Evolutionary conservation across 2,113 vertebrate species (phyloP).

Genomic region (Calyptomena viridis): DNA sequence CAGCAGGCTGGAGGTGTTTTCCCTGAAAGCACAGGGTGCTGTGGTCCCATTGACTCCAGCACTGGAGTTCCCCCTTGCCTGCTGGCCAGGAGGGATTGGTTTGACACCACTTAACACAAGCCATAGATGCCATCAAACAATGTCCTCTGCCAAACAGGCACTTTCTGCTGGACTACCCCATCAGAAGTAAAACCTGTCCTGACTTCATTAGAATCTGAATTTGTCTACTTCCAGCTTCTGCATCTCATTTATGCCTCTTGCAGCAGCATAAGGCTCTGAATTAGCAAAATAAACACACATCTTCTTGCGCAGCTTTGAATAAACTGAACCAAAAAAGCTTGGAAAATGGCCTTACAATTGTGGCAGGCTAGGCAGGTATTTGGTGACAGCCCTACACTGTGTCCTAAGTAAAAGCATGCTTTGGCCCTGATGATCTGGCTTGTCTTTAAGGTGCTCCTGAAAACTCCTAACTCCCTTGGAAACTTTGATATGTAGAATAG

Average conservation of each 20-base stretch:
- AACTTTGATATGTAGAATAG: not conserved
- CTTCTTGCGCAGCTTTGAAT: not conserved
- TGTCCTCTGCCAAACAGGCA: not conserved
- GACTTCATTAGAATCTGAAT: not conserved
- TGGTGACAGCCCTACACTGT: not conserved
- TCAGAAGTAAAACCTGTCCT: not conserved
- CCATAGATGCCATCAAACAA: not conserved
- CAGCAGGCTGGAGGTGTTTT: not conserved
- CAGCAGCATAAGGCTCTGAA: not conserved
- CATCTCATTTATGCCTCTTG: not conserved
- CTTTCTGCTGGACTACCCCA: not conserved
- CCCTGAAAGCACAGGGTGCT: not conserved
- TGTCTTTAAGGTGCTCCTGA: not conserved
- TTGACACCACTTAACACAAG: not conserved
- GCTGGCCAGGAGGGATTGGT: not conserved
- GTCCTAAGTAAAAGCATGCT: not conserved
- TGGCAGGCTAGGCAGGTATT: not conserved
- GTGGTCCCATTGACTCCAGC: not conserved
- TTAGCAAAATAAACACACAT: not conserved
- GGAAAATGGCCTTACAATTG: not conserved
- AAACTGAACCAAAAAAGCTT: not conserved
- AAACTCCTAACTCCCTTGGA: not conserved
- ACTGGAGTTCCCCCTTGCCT: not conserved
- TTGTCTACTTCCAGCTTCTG: not conserved
- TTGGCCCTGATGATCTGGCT: not conserved